Evolutionary conservation across 2,888 invertebrate species (phyloP).

Genomic region (Hypena proboscidalis): DNA sequence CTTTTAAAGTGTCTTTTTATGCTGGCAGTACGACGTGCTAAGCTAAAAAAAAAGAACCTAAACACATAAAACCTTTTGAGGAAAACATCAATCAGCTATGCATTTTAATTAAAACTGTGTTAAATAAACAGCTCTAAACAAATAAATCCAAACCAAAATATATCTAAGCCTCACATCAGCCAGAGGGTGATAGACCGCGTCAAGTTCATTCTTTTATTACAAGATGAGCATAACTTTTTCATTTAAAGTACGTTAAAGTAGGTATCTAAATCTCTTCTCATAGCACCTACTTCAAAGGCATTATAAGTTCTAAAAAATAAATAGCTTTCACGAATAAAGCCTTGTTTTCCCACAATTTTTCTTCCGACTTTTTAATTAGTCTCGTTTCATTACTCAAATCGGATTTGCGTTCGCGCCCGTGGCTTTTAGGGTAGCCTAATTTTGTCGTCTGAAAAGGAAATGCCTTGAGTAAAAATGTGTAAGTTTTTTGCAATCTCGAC

Average conservation of each 20-base stretch:
- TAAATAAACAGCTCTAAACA: too few relatives aligned
- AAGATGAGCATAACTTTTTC: slow-evolving; percentile 4
- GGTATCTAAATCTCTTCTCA: slow-evolving; percentile 26
- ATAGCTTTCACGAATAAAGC: slow-evolving; percentile 52
- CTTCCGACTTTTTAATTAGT: slow-evolving; percentile 72
- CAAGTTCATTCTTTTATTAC: background rate
- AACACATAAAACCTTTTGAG: too few relatives aligned
- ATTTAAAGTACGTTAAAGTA: slow-evolving; percentile 16
- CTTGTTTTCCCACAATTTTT: slow-evolving; percentile 64
- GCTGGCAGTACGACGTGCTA: too few relatives aligned
- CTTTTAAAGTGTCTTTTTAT: too few relatives aligned
- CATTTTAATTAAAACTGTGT: too few relatives aligned
- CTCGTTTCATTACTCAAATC: slow-evolving; percentile 76
- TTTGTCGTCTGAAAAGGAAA: slow-evolving; percentile 46
- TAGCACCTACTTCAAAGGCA: slow-evolving; percentile 34
- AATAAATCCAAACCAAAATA: too few relatives aligned
- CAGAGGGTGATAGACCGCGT: too few relatives aligned
- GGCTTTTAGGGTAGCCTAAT: slow-evolving; percentile 68
- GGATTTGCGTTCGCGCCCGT: slow-evolving; percentile 72
- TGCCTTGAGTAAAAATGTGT: slow-evolving; percentile 47
- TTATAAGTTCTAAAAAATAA: slow-evolving; percentile 46
- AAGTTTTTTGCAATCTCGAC: slow-evolving; percentile 45
- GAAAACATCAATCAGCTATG: too few relatives aligned
- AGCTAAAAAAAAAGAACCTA: too few relatives aligned
- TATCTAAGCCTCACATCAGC: too few relatives aligned